Evolutionary conservation across 2,113 vertebrate genomes (phyloP).

Genomic region (Mormyrus lacerda): DNA sequence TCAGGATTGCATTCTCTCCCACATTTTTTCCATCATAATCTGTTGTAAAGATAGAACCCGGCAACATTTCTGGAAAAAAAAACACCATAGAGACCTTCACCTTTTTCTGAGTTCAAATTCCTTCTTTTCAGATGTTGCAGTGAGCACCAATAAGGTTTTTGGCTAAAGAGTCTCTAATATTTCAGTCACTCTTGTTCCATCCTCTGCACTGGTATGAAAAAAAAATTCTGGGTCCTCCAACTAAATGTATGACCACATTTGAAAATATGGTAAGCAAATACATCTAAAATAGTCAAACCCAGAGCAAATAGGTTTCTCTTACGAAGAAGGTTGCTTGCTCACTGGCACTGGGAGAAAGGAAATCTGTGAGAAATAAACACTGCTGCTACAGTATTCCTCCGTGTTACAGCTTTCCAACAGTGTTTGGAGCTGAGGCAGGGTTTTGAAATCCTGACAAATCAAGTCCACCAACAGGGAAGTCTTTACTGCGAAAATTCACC

Average conservation of each 20-base stretch:
- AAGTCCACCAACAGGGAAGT: background rate
- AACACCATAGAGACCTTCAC: background rate
- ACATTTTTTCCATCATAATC: background rate
- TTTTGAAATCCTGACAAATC: background rate
- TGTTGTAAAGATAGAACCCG: background rate
- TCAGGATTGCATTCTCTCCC: background rate
- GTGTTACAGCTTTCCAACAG: background rate
- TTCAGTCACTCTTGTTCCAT: background rate
- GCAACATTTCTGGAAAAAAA: background rate
- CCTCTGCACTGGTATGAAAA: background rate
- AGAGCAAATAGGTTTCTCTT: background rate
- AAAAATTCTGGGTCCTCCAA: background rate
- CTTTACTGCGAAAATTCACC: background rate
- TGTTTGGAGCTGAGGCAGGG: background rate
- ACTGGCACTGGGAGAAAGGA: background rate
- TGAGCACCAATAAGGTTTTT: background rate
- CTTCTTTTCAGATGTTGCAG: background rate
- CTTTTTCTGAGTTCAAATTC: background rate
- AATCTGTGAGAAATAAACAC: background rate
- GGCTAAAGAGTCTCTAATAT: background rate
- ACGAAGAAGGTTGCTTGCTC: background rate
- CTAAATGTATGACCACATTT: background rate
- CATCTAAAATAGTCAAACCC: background rate
- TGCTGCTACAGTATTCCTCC: background rate
- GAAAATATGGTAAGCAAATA: background rate